These are phyloP conservation scores for Hydra vulgaris DNA, from an alignment of 30 jellyfish, hydroid and myxozoan genomes.

Conservation along the genomic window DNA sequence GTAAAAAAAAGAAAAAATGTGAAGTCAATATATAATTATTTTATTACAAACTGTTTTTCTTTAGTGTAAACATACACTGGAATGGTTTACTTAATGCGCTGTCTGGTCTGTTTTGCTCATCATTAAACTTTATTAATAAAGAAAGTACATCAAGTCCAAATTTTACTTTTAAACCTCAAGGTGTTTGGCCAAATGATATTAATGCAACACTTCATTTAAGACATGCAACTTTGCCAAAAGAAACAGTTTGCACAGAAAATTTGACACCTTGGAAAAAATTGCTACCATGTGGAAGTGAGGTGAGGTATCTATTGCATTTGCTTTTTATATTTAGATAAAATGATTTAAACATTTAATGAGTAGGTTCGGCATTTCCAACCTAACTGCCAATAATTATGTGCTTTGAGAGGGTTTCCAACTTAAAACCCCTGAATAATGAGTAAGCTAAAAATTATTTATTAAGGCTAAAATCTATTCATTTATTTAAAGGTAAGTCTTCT, in stretches of 20 bases:
- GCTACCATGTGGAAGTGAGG: constrained; percentile 82
- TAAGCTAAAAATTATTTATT: no score
- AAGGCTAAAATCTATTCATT: no score
- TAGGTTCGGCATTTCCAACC: no score
- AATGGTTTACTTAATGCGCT: constrained; percentile 72
- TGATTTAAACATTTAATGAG: not conserved
- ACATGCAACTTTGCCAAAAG: constrained; percentile 75
- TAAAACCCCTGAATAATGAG: no score
- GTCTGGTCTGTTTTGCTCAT: constrained; percentile 94
- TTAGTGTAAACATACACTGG: constrained; percentile 73
- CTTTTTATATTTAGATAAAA: not conserved
- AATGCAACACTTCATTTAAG: constrained; percentile 23
- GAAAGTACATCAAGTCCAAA: constrained; percentile 55
- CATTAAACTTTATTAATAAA: constrained; percentile 54
- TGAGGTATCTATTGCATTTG: constrained; percentile 8
- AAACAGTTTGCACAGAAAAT: constrained; percentile 88
- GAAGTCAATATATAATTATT: not conserved
- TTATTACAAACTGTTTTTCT: not conserved
- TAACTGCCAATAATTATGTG: no score
- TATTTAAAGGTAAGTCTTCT: no score
- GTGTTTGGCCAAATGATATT: constrained; percentile 58
- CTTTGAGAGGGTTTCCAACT: no score
- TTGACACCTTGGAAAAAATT: constrained; percentile 94
- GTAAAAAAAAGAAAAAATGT: no score
- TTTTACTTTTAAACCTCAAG: constrained; percentile 68